Evolutionary conservation across 2,888 invertebrate genomes (phyloP).

Genomic region (Ischnus inquisitorius): DNA sequence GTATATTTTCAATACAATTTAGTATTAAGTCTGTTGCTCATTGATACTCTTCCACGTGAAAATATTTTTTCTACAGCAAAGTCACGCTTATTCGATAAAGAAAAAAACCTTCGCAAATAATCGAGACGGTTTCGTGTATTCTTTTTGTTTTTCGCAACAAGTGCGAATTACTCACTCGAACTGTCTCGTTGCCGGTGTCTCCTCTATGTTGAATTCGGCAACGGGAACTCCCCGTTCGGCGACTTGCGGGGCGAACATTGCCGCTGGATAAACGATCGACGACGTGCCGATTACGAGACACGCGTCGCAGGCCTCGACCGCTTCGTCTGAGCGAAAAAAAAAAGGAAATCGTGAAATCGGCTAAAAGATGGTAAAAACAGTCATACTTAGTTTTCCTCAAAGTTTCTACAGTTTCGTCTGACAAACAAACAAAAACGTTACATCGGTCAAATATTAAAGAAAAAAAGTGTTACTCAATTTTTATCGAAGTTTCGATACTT

Average conservation of each 20-base stretch:
- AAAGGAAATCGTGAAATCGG: slow-evolving; percentile 42
- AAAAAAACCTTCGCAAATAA: not conserved
- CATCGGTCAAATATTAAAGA: too few species aligned
- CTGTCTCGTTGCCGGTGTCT: slow-evolving; percentile 86
- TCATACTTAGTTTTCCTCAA: not conserved
- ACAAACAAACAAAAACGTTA: not conserved
- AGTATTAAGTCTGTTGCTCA: not conserved
- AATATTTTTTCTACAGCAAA: not conserved
- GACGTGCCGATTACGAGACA: slow-evolving; percentile 95
- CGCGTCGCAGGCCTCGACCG: slow-evolving; percentile 90
- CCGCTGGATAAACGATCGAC: slow-evolving; percentile 94
- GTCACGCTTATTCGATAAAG: not conserved
- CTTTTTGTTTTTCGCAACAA: slow-evolving; percentile 39
- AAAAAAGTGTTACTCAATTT: too few species aligned
- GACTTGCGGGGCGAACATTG: slow-evolving; percentile 93
- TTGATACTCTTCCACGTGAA: not conserved
- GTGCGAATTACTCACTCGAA: slow-evolving; percentile 85
- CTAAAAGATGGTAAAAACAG: not conserved
- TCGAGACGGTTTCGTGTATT: not conserved
- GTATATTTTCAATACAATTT: not conserved
- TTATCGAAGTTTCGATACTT: too few species aligned
- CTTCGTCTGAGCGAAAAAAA: slow-evolving; percentile 85
- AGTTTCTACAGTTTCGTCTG: not conserved
- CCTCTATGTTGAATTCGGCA: slow-evolving; percentile 91
- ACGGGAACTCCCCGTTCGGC: slow-evolving; percentile 91